These are phyloP conservation scores for Cladorhizidae sp. DNA, from an alignment of 37 sponge, comb jelly and placozoan genomes.

Conservation along the genomic window DNA sequence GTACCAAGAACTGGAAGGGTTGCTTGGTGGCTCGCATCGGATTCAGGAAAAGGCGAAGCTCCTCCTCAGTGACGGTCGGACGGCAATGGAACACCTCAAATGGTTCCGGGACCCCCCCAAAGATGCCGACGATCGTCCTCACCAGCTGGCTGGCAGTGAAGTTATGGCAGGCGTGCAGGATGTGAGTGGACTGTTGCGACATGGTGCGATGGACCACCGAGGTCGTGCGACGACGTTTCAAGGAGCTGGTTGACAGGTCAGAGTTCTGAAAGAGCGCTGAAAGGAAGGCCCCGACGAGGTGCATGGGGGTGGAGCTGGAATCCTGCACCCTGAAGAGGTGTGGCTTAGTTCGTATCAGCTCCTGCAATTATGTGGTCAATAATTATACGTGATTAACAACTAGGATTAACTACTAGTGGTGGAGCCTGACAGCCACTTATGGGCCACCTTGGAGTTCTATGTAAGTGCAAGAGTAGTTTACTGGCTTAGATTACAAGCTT, in stretches of 20 bases:
- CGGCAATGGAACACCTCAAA: constrained; percentile 71
- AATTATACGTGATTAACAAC: neutral
- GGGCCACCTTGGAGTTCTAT: too few relatives aligned
- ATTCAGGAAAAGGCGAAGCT: constrained; percentile 62
- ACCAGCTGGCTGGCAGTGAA: constrained; percentile 48
- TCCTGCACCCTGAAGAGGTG: neutral
- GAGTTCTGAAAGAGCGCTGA: constrained; percentile 24
- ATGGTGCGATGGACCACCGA: neutral
- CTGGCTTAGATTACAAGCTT: too few relatives aligned
- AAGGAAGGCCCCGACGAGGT: constrained; percentile 60
- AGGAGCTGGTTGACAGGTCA: constrained; percentile 31
- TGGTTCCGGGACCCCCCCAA: constrained; percentile 58
- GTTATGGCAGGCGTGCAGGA: constrained; percentile 40
- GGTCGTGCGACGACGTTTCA: constrained; percentile 16
- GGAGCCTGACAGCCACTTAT: too few relatives aligned
- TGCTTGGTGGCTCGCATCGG: constrained; percentile 31
- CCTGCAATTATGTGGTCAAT: constrained; percentile 4
- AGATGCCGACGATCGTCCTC: constrained; percentile 55
- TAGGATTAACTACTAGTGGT: neutral
- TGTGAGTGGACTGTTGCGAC: constrained; percentile 40
- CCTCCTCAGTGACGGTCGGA: constrained; percentile 52
- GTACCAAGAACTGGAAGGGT: constrained; percentile 45
- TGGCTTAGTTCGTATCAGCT: neutral
- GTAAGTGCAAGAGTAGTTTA: too few relatives aligned
- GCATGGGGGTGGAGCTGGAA: constrained; percentile 31